Evolutionary conservation across 2,888 invertebrate species (phyloP).

Genomic region (Scotopteryx bipunctaria): DNA sequence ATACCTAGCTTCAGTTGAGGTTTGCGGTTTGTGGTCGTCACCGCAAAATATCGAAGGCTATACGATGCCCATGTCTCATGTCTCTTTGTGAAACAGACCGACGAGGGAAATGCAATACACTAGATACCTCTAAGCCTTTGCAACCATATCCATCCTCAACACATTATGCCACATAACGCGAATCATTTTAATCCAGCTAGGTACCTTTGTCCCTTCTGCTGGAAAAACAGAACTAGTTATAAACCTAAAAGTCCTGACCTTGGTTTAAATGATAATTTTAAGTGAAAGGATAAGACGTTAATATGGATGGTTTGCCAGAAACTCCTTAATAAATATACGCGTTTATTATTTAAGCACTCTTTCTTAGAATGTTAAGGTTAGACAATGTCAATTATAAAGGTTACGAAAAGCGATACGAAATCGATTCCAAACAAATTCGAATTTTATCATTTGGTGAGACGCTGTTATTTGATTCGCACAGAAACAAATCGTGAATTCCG

Average conservation of each 20-base stretch:
- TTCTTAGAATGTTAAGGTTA: slow-evolving; percentile 16
- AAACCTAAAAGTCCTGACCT: too few relatives aligned
- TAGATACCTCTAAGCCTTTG: slow-evolving; percentile 18
- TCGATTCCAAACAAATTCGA: slow-evolving; percentile 59
- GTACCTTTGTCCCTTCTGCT: too few relatives aligned
- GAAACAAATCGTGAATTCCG: slow-evolving; percentile 52
- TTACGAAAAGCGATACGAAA: slow-evolving; percentile 47
- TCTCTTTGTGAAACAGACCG: slow-evolving; percentile 55
- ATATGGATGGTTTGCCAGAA: not conserved
- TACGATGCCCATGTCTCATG: slow-evolving; percentile 54
- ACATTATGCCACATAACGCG: not conserved
- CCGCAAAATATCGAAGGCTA: slow-evolving; percentile 67
- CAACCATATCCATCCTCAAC: slow-evolving; percentile 5
- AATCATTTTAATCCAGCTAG: too few relatives aligned
- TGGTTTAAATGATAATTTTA: too few relatives aligned
- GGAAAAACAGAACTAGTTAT: too few relatives aligned
- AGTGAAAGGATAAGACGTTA: too few relatives aligned
- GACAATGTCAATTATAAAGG: slow-evolving; percentile 36
- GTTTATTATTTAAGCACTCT: slow-evolving; percentile 9
- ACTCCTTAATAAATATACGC: not conserved
- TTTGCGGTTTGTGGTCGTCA: slow-evolving; percentile 65
- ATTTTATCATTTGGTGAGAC: slow-evolving; percentile 57
- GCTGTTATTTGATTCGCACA: slow-evolving; percentile 61
- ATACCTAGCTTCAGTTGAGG: slow-evolving; percentile 46
- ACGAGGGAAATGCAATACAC: slow-evolving; percentile 49